Evolutionary conservation across 2,113 vertebrate genomes (phyloP).

Genomic region (Cyanoliseus patagonus): DNA sequence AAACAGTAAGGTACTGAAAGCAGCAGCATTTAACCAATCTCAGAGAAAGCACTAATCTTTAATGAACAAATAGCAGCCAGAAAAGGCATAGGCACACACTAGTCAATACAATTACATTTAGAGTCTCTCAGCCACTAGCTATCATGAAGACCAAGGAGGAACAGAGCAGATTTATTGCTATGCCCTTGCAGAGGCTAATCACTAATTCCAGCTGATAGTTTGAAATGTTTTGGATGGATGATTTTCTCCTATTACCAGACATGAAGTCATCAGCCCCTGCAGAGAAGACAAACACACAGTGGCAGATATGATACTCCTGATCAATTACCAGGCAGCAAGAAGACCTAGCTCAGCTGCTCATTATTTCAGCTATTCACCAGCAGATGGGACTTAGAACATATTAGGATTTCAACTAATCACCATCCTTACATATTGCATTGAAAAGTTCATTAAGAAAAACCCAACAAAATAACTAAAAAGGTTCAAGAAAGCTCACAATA

Average conservation of each 20-base stretch:
- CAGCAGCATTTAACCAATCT: background rate
- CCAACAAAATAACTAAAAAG: background rate
- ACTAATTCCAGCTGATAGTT: constrained; percentile 11
- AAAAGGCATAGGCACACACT: background rate
- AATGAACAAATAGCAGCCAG: constrained; percentile 15
- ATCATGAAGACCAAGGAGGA: background rate
- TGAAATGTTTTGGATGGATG: constrained; percentile 41
- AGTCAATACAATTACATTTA: background rate
- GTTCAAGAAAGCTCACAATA: background rate
- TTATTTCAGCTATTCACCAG: constrained; percentile 48
- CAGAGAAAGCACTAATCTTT: background rate
- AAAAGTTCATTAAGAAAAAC: background rate
- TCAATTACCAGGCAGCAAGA: constrained; percentile 51
- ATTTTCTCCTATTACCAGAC: constrained; percentile 4
- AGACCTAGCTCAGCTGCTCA: constrained; percentile 44
- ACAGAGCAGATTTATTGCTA: constrained; percentile 30
- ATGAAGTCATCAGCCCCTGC: background rate
- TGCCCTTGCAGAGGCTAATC: constrained; percentile 17
- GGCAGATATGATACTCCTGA: constrained; percentile 48
- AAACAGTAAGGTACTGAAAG: background rate
- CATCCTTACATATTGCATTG: background rate
- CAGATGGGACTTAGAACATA: background rate
- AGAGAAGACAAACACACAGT: constrained; percentile 32
- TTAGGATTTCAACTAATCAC: background rate
- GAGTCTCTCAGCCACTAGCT: background rate